Percentiles rank a stretch among this genome's conserved stretches.
These are phyloP conservation scores for Epizoanthus ramosus DNA, from an alignment of 92 coral and sea anemone species.

Conservation along the genomic window DNA sequence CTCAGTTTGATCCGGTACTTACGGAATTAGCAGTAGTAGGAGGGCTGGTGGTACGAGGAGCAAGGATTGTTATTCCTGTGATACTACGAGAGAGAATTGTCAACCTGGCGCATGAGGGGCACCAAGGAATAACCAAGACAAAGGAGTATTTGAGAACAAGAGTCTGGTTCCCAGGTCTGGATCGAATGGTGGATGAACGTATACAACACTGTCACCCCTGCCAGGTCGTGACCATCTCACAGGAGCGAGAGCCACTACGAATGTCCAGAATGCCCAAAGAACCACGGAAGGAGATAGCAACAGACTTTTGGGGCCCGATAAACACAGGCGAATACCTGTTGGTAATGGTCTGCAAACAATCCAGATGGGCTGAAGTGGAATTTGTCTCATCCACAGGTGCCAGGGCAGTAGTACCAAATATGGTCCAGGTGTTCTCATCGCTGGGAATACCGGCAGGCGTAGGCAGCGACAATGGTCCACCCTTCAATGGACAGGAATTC, in stretches of 20 bases:
- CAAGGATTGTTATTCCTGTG: constrained; percentile 26
- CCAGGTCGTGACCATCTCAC: constrained; percentile 48
- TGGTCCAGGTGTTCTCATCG: no score
- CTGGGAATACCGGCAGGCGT: no score
- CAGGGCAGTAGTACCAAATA: no score
- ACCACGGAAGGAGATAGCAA: no score
- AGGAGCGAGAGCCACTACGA: constrained; percentile 46
- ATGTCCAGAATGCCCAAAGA: no score
- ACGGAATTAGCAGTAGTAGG: constrained; percentile 53
- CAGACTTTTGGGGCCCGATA: no score
- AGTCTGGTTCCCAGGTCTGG: constrained; percentile 53
- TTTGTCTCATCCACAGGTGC: no score
- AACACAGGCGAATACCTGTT: no score
- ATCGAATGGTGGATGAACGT: constrained; percentile 42
- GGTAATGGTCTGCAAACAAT: no score
- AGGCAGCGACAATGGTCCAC: neutral
- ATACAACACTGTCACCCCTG: constrained; percentile 55
- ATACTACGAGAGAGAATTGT: constrained; percentile 51
- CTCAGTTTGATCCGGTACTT: constrained; percentile 47
- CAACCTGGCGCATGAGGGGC: no score
- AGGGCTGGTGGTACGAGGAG: constrained; percentile 43
- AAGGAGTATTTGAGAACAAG: constrained; percentile 49
- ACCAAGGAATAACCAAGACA: constrained; percentile 51
- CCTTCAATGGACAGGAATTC: constrained; percentile 48
- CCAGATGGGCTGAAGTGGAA: no score